Percentiles rank a stretch among this genome's conserved stretches.
phyloP scores from a whole-genome alignment of 2,113 vertebrate genomes.

The Guaruba guarouba region DNA sequence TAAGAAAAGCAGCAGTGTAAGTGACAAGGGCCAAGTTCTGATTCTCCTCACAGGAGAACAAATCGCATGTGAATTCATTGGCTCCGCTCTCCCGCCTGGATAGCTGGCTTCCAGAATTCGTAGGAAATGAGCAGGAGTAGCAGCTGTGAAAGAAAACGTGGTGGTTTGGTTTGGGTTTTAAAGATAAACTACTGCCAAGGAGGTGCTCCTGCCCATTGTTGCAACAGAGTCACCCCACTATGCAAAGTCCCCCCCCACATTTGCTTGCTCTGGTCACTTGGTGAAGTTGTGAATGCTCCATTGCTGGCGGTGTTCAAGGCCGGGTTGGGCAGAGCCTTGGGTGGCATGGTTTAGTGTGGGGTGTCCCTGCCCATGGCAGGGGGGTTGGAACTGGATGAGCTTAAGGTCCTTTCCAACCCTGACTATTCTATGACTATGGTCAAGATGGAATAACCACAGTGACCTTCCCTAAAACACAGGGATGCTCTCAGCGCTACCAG shows the following conservation, averaged over 20 bases:
- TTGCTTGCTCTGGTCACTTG: not conserved
- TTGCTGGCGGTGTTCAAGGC: too few species aligned
- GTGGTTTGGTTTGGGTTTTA: not conserved
- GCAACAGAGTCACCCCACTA: not conserved
- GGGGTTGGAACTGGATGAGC: too few species aligned
- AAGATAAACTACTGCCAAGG: not conserved
- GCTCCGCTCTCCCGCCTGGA: not conserved
- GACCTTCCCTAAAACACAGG: not conserved
- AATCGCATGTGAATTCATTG: not conserved
- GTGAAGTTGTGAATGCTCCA: too few species aligned
- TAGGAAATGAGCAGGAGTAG: not conserved
- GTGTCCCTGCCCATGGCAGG: too few species aligned
- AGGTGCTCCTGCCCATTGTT: not conserved
- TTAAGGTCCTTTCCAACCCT: too few species aligned
- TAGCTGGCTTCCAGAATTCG: not conserved
- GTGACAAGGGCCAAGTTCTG: not conserved
- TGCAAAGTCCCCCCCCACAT: not conserved
- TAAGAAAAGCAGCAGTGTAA: not conserved
- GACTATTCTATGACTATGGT: not conserved
- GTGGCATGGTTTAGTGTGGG: too few species aligned
- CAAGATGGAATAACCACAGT: not conserved
- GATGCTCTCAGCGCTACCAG: rapidly evolving
- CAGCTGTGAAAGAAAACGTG: not conserved
- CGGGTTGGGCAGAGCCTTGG: too few species aligned
- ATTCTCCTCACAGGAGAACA: not conserved